phyloP scores from a whole-genome alignment of 2,888 invertebrate species.

The Morpho helenor region DNA sequence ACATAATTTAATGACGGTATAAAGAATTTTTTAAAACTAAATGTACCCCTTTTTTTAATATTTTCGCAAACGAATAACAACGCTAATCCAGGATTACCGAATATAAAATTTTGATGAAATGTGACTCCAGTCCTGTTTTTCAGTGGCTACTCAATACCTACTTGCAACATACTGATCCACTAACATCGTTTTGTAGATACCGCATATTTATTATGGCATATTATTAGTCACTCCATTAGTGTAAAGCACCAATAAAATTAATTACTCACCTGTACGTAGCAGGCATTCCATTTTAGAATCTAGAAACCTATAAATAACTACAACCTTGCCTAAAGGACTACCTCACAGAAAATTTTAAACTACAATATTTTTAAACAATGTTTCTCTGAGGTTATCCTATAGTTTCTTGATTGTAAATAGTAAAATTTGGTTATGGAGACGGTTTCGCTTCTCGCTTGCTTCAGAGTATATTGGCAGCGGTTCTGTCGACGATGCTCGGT shows the following conservation, averaged over 20 bases:
- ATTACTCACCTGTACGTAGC: constrained; percentile 60
- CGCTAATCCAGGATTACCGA: no score
- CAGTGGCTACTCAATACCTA: constrained; percentile 5
- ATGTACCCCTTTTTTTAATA: no score
- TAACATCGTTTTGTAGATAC: constrained; percentile 69
- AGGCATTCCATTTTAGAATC: constrained; percentile 46
- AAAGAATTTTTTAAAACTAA: no score
- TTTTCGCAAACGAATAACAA: no score
- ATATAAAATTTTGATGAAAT: no score
- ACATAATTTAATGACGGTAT: no score
- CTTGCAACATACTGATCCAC: constrained; percentile 50
- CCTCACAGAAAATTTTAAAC: constrained; percentile 43
- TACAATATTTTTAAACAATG: constrained; percentile 14
- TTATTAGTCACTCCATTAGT: constrained; percentile 45
- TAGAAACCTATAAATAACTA: constrained; percentile 57
- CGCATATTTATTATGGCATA: constrained; percentile 35
- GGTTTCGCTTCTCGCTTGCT: constrained; percentile 80
- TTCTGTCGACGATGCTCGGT: constrained; percentile 94
- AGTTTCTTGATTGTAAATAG: constrained; percentile 61
- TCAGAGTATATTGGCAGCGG: constrained; percentile 95
- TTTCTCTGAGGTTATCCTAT: constrained; percentile 55
- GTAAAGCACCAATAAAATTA: constrained; percentile 63
- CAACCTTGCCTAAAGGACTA: constrained; percentile 51
- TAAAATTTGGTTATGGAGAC: constrained; percentile 75
- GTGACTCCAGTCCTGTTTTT: no score